A percentile compares a stretch with the other conserved stretches of the same genome.
Conservation (phyloP, 2,113 vertebrate genomes). For the Colistium nudipinnis region DNA sequence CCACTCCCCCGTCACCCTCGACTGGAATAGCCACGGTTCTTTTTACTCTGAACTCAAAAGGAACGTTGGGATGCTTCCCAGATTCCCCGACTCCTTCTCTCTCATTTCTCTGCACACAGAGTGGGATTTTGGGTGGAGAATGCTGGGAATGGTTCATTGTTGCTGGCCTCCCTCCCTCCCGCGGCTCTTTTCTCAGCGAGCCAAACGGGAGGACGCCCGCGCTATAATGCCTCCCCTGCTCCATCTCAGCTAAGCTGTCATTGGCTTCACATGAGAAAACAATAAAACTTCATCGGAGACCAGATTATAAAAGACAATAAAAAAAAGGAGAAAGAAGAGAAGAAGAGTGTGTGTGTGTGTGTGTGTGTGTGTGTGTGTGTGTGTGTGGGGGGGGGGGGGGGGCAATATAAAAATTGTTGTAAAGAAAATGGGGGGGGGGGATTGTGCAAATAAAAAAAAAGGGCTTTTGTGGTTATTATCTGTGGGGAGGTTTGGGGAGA, state of each 20-base stretch:
- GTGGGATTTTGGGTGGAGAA: conserved; percentile 70
- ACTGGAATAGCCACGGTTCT: too few species aligned
- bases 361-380: too few species aligned
- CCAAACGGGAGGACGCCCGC: conserved; percentile 79
- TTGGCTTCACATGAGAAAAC: conserved; percentile 86
- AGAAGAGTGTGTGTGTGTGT: too few species aligned
- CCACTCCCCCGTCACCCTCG: too few species aligned
- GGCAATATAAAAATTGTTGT: conserved; percentile 51
- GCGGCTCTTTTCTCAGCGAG: conserved; percentile 68
- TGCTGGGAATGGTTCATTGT: conserved; percentile 65
- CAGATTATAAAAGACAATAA: conserved; percentile 83
- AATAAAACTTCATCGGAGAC: conserved; percentile 88
- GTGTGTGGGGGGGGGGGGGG: conserved; percentile 49
- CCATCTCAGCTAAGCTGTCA: conserved; percentile 85
- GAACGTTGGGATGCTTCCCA: conserved; percentile 74
- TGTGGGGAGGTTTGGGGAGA: conserved; percentile 76
- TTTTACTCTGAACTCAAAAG: too few species aligned
- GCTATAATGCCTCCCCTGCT: conserved; percentile 76
- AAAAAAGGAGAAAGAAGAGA: background rate
- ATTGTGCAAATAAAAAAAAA: conserved; percentile 65
- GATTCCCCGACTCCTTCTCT: conserved; percentile 68
- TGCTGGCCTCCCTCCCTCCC: conserved; percentile 58
- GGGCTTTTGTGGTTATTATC: conserved; percentile 78
- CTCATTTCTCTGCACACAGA: conserved; percentile 55
- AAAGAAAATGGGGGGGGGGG: conserved; percentile 30